Evolutionary conservation across 2,888 invertebrate genomes (phyloP).

Genomic region (Quadroppia sp.): DNA sequence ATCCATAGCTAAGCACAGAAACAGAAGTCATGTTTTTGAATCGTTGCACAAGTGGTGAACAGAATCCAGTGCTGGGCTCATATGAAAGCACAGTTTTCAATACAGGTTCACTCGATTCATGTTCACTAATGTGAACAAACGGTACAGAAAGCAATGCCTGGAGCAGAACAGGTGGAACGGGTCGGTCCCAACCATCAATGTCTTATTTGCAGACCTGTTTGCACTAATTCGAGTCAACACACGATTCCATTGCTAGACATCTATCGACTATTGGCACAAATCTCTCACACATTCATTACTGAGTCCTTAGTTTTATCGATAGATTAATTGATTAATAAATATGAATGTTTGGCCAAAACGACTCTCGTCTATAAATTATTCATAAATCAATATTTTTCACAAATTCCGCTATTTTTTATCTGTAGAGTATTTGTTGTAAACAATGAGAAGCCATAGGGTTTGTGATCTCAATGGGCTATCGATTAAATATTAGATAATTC

Average conservation of each 20-base stretch:
- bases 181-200: not conserved
- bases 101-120: not conserved
- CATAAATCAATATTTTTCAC: too few relatives aligned
- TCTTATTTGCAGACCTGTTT: slow-evolving; percentile 5
- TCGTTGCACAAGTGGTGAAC: not conserved
- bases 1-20: not conserved
- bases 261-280: too few relatives aligned
- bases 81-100: not conserved
- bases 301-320: too few relatives aligned
- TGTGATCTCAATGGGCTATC: too few relatives aligned
- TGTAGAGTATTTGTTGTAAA: too few relatives aligned
- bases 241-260: not conserved
- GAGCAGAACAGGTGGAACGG: not conserved
- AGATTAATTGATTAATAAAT: too few relatives aligned
- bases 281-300: too few relatives aligned
- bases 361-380: too few relatives aligned
- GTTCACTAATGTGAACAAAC: not conserved
- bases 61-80: not conserved
- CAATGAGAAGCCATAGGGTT: too few relatives aligned
- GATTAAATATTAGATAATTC: too few relatives aligned
- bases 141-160: not conserved
- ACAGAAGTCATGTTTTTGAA: not conserved
- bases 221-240: not conserved
- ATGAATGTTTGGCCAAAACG: too few relatives aligned
- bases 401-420: too few relatives aligned